phyloP scores from a whole-genome alignment of 2,797 vertebrate species.

The Enoplosus armatus region DNA sequence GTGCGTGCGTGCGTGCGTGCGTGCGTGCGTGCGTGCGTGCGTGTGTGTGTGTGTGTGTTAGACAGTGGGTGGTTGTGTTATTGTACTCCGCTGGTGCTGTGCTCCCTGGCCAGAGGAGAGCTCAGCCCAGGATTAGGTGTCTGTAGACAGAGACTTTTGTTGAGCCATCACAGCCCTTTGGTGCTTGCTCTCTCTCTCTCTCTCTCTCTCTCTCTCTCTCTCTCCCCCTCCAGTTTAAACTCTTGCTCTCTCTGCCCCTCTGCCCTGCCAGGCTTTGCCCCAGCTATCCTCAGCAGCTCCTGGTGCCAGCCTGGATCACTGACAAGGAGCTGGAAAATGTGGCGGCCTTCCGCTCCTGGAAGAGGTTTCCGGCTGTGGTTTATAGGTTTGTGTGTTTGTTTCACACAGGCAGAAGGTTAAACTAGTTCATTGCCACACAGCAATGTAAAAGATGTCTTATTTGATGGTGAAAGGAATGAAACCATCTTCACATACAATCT shows the following conservation, averaged over 20 bases:
- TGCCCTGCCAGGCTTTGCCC: constrained; percentile 90
- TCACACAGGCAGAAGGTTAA: constrained; percentile 13
- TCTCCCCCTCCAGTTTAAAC: not conserved
- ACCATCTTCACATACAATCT: constrained; percentile 21
- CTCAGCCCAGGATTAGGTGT: constrained; percentile 70
- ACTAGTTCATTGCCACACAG: constrained; percentile 11
- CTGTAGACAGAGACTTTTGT: constrained; percentile 65
- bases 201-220: constrained; percentile 3
- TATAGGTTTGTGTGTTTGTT: constrained; percentile 90
- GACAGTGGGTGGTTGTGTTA: constrained; percentile 66
- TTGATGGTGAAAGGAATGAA: not conserved
- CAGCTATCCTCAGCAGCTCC: constrained; percentile 96
- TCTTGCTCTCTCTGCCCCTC: constrained; percentile 23
- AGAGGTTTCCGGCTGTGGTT: constrained; percentile 95
- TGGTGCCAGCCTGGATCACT: constrained; percentile 98
- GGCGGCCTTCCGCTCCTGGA: constrained; percentile 96
- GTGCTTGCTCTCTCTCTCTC: constrained; percentile 1
- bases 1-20: too few relatives aligned
- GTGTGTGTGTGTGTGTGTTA: constrained; percentile 27
- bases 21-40: constrained; percentile 31
- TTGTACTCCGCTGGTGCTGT: constrained; percentile 50
- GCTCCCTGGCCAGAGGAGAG: constrained; percentile 63
- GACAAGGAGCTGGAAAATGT: constrained; percentile 98
- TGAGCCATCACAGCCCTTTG: constrained; percentile 49
- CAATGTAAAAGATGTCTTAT: constrained; percentile 20